Evolutionary conservation across 2,888 invertebrate species (phyloP).

Genomic region (Colletes collaris): DNA sequence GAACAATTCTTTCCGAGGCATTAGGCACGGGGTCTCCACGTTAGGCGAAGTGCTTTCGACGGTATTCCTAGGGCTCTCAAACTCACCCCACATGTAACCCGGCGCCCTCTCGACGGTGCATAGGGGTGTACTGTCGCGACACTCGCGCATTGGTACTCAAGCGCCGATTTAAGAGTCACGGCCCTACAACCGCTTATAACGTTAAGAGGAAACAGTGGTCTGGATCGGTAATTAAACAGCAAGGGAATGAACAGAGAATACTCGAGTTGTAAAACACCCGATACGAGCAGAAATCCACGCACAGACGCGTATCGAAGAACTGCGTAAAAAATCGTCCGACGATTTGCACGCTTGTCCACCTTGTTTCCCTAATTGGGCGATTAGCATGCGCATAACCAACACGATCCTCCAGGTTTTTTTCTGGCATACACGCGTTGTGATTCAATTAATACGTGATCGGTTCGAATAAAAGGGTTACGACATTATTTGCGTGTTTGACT

Average conservation of each 20-base stretch:
- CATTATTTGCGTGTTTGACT: no score
- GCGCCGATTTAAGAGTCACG: conserved; percentile 66
- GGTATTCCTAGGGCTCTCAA: conserved; percentile 59
- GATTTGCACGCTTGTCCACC: neutral
- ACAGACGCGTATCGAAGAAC: neutral
- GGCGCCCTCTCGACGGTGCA: conserved; percentile 59
- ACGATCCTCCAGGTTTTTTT: no score
- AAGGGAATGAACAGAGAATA: conserved; percentile 30
- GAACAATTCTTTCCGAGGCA: conserved; percentile 77
- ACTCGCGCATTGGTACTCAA: conserved; percentile 70
- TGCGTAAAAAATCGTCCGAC: neutral
- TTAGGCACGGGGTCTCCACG: conserved; percentile 62
- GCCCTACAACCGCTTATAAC: conserved; percentile 59
- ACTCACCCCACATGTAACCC: conserved; percentile 60
- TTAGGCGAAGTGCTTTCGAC: conserved; percentile 61
- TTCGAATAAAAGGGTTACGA: no score
- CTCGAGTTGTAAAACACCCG: neutral
- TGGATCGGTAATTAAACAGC: conserved; percentile 61
- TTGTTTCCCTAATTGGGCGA: conserved; percentile 7
- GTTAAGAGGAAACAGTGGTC: conserved; percentile 65
- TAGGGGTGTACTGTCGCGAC: conserved; percentile 78
- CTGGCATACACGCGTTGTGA: no score
- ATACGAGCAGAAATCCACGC: neutral
- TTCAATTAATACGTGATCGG: no score
- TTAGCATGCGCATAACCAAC: conserved; percentile 5